These are phyloP conservation scores for Pseudochirops corinnae DNA, from an alignment of 2,797 vertebrate genomes.

Conservation along the genomic window DNA sequence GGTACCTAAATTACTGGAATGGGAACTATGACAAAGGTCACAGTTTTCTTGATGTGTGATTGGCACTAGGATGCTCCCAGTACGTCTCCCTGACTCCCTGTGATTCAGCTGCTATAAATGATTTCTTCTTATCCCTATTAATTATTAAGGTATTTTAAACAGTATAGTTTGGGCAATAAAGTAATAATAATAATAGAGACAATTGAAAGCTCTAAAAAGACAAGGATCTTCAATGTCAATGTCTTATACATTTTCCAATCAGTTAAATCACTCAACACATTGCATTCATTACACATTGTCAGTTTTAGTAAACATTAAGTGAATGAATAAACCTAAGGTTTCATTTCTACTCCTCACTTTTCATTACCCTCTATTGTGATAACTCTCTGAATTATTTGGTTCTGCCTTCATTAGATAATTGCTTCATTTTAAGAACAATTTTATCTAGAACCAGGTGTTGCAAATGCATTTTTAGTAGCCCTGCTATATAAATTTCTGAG, in stretches of 20 bases:
- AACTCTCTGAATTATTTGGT: not conserved
- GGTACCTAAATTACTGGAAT: not conserved
- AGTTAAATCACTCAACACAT: not conserved
- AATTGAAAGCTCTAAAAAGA: not conserved
- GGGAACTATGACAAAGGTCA: not conserved
- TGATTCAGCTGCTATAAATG: not conserved
- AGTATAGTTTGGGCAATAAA: not conserved
- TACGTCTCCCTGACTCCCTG: not conserved
- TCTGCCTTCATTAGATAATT: not conserved
- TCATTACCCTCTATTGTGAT: not conserved
- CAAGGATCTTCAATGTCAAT: not conserved
- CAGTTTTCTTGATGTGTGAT: not conserved
- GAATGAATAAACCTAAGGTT: not conserved
- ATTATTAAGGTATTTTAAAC: not conserved
- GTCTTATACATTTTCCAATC: not conserved
- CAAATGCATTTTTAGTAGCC: not conserved
- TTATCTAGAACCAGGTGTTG: not conserved
- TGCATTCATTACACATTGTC: not conserved
- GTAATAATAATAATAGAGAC: not conserved
- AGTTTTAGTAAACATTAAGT: not conserved
- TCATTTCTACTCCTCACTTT: not conserved
- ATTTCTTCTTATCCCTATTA: not conserved
- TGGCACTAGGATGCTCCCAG: not conserved
- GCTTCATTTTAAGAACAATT: not conserved
- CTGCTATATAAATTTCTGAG: not conserved